Percentiles rank a stretch among this genome's conserved stretches.
These are phyloP conservation scores for Oncorhynchus gorbuscha DNA, from an alignment of 2,113 vertebrate species.

Conservation along the genomic window DNA sequence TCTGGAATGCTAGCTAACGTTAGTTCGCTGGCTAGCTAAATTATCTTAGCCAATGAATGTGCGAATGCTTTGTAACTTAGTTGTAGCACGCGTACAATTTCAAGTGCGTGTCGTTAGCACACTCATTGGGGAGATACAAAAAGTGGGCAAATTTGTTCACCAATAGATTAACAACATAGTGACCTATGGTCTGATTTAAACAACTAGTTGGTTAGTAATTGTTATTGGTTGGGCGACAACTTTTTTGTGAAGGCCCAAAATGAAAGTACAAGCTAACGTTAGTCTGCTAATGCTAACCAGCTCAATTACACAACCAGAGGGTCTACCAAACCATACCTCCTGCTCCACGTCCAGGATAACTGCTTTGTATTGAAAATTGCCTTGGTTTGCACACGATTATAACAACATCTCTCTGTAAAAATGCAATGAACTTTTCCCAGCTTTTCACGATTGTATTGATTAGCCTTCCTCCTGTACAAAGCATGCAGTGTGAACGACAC, in stretches of 20 bases:
- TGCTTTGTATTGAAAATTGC: background rate
- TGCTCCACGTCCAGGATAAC: background rate
- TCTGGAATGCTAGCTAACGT: too few species aligned
- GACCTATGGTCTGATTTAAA: background rate
- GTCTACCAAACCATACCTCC: conserved; percentile 30
- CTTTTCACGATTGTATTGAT: conserved; percentile 13
- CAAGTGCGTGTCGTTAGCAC: too few species aligned
- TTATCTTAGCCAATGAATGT: too few species aligned
- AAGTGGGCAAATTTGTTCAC: too few species aligned
- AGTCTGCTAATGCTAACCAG: conserved; percentile 27
- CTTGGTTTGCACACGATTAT: background rate
- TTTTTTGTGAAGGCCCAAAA: background rate
- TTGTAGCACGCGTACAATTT: too few species aligned
- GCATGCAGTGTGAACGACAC: conserved; percentile 42
- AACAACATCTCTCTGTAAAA: conserved; percentile 43
- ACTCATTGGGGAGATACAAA: too few species aligned
- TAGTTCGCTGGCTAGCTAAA: too few species aligned
- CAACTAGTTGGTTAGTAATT: too few species aligned
- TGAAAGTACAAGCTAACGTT: conserved; percentile 17
- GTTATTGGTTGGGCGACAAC: background rate
- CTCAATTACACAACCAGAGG: background rate
- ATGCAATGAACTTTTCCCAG: background rate
- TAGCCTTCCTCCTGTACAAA: conserved; percentile 9
- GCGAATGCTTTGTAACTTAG: too few species aligned
- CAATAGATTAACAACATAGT: too few species aligned